phyloP scores from a whole-genome alignment of 2,888 invertebrate species.

The Megastigmus dorsalis region DNA sequence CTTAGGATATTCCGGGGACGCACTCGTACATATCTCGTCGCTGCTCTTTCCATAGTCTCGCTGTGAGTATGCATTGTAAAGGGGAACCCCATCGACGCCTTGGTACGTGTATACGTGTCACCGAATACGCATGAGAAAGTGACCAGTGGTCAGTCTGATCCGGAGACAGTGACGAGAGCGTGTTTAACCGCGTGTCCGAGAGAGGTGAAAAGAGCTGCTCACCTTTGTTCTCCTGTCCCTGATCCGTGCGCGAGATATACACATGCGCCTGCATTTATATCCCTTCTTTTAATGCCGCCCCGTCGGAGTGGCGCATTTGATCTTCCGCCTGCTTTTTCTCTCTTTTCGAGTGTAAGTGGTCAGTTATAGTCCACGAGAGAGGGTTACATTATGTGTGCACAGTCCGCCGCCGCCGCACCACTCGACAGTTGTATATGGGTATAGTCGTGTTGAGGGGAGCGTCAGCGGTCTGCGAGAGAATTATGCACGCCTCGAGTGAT shows the following conservation, averaged over 20 bases:
- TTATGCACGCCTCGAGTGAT: constrained; percentile 37
- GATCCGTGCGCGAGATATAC: too few species aligned
- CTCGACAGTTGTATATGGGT: too few species aligned
- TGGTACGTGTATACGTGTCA: too few species aligned
- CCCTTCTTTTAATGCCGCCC: not conserved
- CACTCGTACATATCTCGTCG: not conserved
- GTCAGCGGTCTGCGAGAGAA: constrained; percentile 32
- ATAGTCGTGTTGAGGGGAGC: not conserved
- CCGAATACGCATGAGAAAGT: constrained; percentile 60
- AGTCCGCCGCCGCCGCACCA: not conserved
- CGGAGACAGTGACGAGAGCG: not conserved
- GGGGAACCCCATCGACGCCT: not conserved
- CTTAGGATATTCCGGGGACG: constrained; percentile 61
- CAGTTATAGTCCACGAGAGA: not conserved
- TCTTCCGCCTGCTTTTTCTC: constrained; percentile 7
- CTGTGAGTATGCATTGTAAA: not conserved
- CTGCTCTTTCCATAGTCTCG: not conserved
- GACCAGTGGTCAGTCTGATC: constrained; percentile 69
- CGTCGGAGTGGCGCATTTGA: too few species aligned
- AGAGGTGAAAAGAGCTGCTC: constrained; percentile 16
- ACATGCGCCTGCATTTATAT: not conserved
- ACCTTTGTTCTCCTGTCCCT: too few species aligned
- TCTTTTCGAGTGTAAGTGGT: constrained; percentile 12
- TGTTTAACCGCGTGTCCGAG: not conserved
- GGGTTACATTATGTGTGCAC: not conserved